Conservation (phyloP, 2,113 vertebrate species). For the Apodemus sylvaticus region DNA sequence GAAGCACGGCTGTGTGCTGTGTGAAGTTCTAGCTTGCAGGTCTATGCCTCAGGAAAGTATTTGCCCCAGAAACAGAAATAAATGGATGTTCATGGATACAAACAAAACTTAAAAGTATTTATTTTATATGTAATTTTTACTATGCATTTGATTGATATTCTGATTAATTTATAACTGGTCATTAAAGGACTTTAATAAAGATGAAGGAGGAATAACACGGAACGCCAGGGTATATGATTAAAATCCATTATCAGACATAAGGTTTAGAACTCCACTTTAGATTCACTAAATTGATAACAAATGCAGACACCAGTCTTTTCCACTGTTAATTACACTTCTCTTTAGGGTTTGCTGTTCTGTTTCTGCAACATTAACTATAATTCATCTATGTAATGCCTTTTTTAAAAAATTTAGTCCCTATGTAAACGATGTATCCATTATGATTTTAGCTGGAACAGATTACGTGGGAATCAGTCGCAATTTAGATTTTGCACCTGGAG, state of each 20-base stretch:
- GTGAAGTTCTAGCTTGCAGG: not conserved
- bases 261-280: not conserved
- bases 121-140: not conserved
- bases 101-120: not conserved
- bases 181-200: not conserved
- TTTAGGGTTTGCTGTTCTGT: not conserved
- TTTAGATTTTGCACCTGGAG: constrained; percentile 94
- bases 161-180: not conserved
- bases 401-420: not conserved
- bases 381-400: not conserved
- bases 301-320: not conserved
- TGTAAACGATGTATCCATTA: not conserved
- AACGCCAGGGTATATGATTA: not conserved
- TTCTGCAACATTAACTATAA: not conserved
- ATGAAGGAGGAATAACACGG: not conserved
- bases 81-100: not conserved
- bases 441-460: constrained; percentile 92
- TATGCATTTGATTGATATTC: not conserved
- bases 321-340: not conserved
- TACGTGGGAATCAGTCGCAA: constrained; percentile 96
- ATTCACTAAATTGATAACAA: not conserved
- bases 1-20: not conserved
- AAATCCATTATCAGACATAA: not conserved
- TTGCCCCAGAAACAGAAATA: not conserved
- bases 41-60: not conserved